These are phyloP conservation scores for Heliconius hewitsoni DNA, from an alignment of 1,140 invertebrate species.

Conservation along the genomic window DNA sequence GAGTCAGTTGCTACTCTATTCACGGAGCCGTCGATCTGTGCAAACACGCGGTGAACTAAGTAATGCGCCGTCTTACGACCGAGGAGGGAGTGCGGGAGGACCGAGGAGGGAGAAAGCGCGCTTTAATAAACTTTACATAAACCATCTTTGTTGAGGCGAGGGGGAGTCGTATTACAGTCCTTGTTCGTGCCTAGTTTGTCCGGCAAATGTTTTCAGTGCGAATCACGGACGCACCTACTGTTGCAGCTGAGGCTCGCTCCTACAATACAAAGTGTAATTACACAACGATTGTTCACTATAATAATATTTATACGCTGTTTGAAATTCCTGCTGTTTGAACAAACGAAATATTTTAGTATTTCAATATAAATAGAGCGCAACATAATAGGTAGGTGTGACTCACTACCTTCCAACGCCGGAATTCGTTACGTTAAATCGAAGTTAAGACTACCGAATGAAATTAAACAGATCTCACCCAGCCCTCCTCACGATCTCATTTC, in stretches of 20 bases:
- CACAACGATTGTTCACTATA: neutral
- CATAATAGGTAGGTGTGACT: neutral
- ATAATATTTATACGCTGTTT: neutral
- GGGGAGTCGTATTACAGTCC: slow-evolving; percentile 63
- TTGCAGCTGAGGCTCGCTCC: slow-evolving; percentile 49
- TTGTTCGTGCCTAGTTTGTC: slow-evolving; percentile 56
- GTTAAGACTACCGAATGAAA: slow-evolving; percentile 63
- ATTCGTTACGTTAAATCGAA: slow-evolving; percentile 30
- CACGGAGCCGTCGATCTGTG: slow-evolving; percentile 71
- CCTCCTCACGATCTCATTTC: slow-evolving; percentile 73
- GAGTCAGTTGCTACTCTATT: slow-evolving; percentile 59
- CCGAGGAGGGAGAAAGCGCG: slow-evolving; percentile 43
- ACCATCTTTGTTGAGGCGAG: slow-evolving; percentile 61
- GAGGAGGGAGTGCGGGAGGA: slow-evolving; percentile 43
- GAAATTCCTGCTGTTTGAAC: neutral
- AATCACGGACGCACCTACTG: slow-evolving; percentile 71
- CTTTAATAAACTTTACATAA: slow-evolving; percentile 78
- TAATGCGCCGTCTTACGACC: slow-evolving; percentile 71
- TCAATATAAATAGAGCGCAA: neutral
- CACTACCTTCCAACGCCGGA: neutral
- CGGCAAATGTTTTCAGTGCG: slow-evolving; percentile 68
- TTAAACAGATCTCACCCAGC: slow-evolving; percentile 64
- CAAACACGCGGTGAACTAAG: slow-evolving; percentile 69
- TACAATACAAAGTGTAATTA: slow-evolving; percentile 26
- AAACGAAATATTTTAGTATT: neutral